phyloP scores from a whole-genome alignment of 2,888 invertebrate species.

The Lasius fuliginosus region DNA sequence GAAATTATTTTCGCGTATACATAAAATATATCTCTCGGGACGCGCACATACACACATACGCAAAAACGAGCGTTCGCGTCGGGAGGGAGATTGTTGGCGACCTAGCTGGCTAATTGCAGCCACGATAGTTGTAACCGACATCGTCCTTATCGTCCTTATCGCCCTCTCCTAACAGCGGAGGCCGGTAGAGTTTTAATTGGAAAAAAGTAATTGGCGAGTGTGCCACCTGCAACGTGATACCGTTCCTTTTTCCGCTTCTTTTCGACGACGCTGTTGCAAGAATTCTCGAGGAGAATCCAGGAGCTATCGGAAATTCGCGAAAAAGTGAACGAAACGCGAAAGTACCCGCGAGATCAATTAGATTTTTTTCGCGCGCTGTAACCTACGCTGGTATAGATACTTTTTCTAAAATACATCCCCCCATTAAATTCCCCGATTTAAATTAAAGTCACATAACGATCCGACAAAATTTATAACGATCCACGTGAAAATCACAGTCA shows the following conservation, averaged over 20 bases:
- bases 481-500: neutral
- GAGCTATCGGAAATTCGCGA: neutral
- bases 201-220: conserved; percentile 42
- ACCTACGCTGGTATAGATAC: neutral
- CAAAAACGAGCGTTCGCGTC: neutral
- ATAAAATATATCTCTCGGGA: neutral
- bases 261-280: neutral
- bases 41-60: neutral
- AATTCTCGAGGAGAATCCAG: conserved; percentile 14
- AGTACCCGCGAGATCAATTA: neutral
- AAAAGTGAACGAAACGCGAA: neutral
- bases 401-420: neutral
- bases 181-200: conserved; percentile 44
- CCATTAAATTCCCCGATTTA: neutral
- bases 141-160: conserved; percentile 53
- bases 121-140: conserved; percentile 6
- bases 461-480: neutral
- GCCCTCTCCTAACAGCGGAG: conserved; percentile 1
- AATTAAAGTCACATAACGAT: neutral
- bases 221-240: conserved; percentile 10
- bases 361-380: neutral
- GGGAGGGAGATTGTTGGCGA: neutral
- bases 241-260: neutral
- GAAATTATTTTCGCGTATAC: neutral
- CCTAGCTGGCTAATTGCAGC: conserved; percentile 24